Evolutionary conservation across 1,140 invertebrate genomes (phyloP).

Genomic region (Hycleus cichorii): DNA sequence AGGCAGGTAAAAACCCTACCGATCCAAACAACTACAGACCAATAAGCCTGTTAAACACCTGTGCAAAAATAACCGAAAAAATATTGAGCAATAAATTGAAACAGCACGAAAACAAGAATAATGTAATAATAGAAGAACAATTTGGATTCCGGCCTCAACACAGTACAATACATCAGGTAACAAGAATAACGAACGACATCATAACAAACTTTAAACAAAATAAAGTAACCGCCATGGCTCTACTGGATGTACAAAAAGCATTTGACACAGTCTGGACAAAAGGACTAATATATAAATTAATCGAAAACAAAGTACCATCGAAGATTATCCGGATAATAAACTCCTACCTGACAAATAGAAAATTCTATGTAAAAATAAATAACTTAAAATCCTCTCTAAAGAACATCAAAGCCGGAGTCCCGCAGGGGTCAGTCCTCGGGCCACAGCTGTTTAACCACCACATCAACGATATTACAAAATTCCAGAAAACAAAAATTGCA

Average conservation of each 20-base stretch:
- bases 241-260: constrained; percentile 5
- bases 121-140: constrained; percentile 4
- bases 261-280: constrained; percentile 36
- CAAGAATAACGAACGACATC: constrained; percentile 3
- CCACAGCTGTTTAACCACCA: constrained; percentile 10
- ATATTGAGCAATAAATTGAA: background rate
- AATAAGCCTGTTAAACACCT: background rate
- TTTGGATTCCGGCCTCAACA: background rate
- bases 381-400: constrained; percentile 13
- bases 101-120: constrained; percentile 8
- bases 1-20: background rate
- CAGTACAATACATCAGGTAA: background rate
- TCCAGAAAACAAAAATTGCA: constrained; percentile 1
- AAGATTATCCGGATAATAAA: constrained; percentile 23
- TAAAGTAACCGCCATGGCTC: background rate
- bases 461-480: background rate
- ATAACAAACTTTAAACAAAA: background rate
- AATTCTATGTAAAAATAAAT: constrained; percentile 23
- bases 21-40: constrained; percentile 7
- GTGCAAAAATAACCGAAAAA: constrained; percentile 1
- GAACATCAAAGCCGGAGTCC: constrained; percentile 3
- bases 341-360: constrained; percentile 28
- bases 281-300: constrained; percentile 33
- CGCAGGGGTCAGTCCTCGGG: constrained; percentile 15
- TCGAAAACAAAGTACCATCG: constrained; percentile 10